phyloP scores from a whole-genome alignment of 2,113 vertebrate genomes.

The Penelope pileata region DNA sequence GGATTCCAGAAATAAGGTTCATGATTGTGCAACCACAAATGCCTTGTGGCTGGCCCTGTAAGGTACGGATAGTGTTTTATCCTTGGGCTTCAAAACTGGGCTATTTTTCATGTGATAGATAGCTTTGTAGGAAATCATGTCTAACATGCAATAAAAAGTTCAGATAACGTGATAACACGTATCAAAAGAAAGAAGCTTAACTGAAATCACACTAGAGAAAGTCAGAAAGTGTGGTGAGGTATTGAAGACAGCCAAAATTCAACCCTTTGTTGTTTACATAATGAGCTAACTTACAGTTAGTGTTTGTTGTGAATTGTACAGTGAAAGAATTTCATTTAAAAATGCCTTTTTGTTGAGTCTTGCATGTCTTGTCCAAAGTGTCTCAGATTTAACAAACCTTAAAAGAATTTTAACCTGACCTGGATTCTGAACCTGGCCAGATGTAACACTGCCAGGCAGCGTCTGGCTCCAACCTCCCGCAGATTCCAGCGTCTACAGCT shows the following conservation, averaged over 20 bases:
- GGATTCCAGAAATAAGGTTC: not conserved
- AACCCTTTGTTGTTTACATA: slow-evolving; percentile 27
- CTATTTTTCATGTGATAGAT: not conserved
- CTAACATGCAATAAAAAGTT: not conserved
- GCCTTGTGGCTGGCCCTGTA: not conserved
- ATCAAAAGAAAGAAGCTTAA: not conserved
- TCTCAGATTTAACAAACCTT: slow-evolving; percentile 37
- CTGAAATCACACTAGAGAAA: not conserved
- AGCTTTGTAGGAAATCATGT: not conserved
- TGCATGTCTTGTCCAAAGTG: slow-evolving; percentile 10
- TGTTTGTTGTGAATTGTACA: slow-evolving; percentile 41
- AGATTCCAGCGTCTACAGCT: not conserved
- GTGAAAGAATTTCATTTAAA: slow-evolving; percentile 42
- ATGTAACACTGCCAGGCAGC: not conserved
- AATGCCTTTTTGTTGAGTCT: slow-evolving; percentile 61
- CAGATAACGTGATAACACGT: not conserved
- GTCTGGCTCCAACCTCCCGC: not conserved
- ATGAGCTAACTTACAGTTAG: slow-evolving; percentile 28
- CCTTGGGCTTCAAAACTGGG: not conserved
- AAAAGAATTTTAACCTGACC: slow-evolving; percentile 30
- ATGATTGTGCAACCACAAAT: not conserved
- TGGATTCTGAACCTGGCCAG: slow-evolving; percentile 13
- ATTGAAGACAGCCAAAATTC: slow-evolving; percentile 9
- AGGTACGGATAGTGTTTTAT: not conserved
- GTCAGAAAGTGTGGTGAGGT: not conserved